These are phyloP conservation scores for Peromyscus leucopus DNA, from an alignment of 2,113 vertebrate species.

Conservation along the genomic window DNA sequence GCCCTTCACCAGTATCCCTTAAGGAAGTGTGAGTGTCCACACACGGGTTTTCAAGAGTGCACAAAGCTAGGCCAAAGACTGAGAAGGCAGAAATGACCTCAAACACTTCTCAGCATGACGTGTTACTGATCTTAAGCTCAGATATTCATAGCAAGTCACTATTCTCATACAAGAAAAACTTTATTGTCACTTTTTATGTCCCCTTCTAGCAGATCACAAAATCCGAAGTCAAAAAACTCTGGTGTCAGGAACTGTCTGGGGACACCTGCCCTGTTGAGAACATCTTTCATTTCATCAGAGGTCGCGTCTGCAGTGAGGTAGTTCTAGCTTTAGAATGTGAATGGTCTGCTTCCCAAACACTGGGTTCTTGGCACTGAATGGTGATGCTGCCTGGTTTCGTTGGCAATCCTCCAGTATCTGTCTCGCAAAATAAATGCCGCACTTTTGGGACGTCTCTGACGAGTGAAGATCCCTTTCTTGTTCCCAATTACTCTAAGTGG, in stretches of 20 bases:
- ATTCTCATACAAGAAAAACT: not conserved
- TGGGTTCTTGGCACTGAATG: rapidly evolving
- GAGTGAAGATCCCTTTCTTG: conserved; percentile 97
- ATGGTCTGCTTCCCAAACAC: not conserved
- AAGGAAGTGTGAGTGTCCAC: not conserved
- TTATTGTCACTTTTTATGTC: conserved; percentile 13
- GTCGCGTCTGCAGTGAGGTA: not conserved
- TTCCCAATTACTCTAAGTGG: conserved; percentile 92
- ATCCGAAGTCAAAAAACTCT: not conserved
- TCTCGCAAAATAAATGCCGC: conserved; percentile 94
- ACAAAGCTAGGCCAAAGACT: not conserved
- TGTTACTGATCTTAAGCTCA: no score
- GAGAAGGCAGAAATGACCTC: not conserved
- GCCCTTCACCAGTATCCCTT: not conserved
- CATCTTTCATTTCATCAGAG: not conserved
- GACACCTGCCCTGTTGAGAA: not conserved
- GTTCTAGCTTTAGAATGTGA: not conserved
- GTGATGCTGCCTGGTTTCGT: conserved; percentile 87
- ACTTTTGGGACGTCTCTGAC: conserved; percentile 95
- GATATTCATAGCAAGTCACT: not conserved
- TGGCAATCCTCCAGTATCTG: conserved; percentile 96
- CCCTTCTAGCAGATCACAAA: not conserved
- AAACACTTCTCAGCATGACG: not conserved
- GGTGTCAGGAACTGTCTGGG: not conserved
- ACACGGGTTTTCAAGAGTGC: not conserved